Base-by-base conservation (phyloP, 1,140 invertebrate species). In the Grapholita molesta region DNA sequence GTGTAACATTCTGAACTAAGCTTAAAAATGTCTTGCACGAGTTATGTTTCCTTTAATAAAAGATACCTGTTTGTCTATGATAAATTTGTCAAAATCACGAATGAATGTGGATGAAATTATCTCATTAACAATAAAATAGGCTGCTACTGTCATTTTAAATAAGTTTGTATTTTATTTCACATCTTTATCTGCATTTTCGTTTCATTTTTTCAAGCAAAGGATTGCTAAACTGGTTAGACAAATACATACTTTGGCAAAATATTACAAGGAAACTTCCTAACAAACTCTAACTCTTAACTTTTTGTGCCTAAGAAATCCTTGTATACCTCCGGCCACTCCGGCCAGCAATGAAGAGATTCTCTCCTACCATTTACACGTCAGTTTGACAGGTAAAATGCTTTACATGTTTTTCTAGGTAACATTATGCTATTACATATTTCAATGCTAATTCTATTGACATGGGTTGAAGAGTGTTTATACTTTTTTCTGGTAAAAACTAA, bases 361-460 rank as follows among this genome's bases (percentile, higher is more conserved):
- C 42, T 21, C 3, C 42, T 48, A 48, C 42, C 42, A 48, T 48
- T 48, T 48, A 48, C 42, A 18, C 42, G 55, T 61, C 55, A 61
- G 25, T 32, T 61, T 61, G 55, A 61, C 55, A 61, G 55, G 12
- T 28, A 61, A 61, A 61, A 25, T 61, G 15, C 55, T 28, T 61
- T 61, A 61, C 55, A 61, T 28, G 24, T 28, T 61, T 55, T 55
- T 61, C 25, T 48, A 48, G 42, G 18, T 48, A 48, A 48, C 18
- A 48, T 48, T 48, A 48, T 48, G 42, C 18, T 48, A 48, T 48
- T 48, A 48, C 42, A 48, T 48, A 48, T 48, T 48, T 48, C 42
- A 48, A 48, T 48, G 42, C 42, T 48, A 48, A 48, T 48, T 48
- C 42, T 48, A 48, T 48, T 48, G 42, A 48, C 42, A 21, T 48